Percentiles rank a stretch among this genome's conserved stretches.
phyloP scores from a whole-genome alignment of 2,888 invertebrate genomes.

The Drosophila macrospina region DNA sequence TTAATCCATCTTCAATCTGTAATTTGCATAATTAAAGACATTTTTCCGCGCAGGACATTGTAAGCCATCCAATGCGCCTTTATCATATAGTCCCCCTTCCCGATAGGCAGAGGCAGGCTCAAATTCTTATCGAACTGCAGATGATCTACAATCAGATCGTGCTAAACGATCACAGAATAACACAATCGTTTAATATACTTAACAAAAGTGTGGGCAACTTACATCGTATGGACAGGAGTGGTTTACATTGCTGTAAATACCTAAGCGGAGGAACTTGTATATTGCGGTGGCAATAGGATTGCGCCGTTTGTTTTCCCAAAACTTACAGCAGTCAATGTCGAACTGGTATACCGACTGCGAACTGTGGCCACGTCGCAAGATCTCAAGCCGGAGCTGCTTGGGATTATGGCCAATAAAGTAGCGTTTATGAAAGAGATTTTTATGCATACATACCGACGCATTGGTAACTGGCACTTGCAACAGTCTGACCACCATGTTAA shows the following conservation, averaged over 20 bases:
- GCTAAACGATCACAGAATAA: constrained; percentile 7
- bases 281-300: constrained; percentile 35
- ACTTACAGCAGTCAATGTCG: constrained; percentile 38
- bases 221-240: constrained; percentile 56
- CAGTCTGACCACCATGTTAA: constrained; percentile 8
- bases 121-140: background rate
- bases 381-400: background rate
- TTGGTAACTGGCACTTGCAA: constrained; percentile 37
- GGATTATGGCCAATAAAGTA: background rate
- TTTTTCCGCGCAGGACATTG: constrained; percentile 8
- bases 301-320: constrained; percentile 21
- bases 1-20: background rate
- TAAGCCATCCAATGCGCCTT: constrained; percentile 3
- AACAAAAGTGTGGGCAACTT: background rate
- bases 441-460: constrained; percentile 20
- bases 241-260: constrained; percentile 37
- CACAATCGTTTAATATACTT: background rate
- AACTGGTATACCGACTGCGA: background rate
- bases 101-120: background rate
- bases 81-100: constrained; percentile 7
- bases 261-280: constrained; percentile 20
- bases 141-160: constrained; percentile 29
- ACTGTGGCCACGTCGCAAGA: constrained; percentile 15
- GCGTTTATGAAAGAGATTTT: background rate
- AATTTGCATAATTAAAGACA: background rate